Conservation (phyloP, 2,113 vertebrate species). For the Hypanus sabinus region DNA sequence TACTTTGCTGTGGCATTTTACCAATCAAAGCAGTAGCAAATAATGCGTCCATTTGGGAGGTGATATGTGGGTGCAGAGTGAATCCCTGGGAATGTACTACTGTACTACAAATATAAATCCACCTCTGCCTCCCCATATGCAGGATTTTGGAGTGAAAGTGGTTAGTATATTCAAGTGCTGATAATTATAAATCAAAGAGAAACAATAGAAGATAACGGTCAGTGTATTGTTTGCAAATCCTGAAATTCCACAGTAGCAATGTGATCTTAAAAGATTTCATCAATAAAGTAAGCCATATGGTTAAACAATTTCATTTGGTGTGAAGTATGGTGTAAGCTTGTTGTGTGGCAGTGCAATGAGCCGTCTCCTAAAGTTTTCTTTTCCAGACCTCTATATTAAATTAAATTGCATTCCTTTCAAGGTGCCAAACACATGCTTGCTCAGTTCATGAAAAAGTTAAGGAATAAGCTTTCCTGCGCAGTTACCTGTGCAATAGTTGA, state of each 20-base stretch:
- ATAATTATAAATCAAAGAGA: neutral
- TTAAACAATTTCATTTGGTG: neutral
- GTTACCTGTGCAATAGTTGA: neutral
- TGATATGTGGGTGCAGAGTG: too few species aligned
- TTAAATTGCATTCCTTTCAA: neutral
- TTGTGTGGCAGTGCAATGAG: neutral
- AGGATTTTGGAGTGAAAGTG: neutral
- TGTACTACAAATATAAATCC: neutral
- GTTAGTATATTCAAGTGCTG: neutral
- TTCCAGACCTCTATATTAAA: conserved; percentile 4
- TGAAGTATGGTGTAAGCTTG: neutral
- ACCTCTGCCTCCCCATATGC: neutral
- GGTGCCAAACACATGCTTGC: neutral
- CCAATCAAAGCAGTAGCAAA: neutral
- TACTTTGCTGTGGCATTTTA: neutral
- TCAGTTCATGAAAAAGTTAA: neutral
- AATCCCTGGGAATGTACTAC: neutral
- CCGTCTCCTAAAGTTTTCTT: neutral
- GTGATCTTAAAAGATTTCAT: neutral
- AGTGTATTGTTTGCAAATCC: neutral
- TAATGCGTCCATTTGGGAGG: neutral
- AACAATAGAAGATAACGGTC: neutral
- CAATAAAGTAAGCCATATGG: neutral
- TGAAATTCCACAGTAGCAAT: neutral
- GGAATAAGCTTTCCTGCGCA: neutral